Evolutionary conservation across 1,140 invertebrate species (phyloP).

Genomic region (Sinella curviseta): DNA sequence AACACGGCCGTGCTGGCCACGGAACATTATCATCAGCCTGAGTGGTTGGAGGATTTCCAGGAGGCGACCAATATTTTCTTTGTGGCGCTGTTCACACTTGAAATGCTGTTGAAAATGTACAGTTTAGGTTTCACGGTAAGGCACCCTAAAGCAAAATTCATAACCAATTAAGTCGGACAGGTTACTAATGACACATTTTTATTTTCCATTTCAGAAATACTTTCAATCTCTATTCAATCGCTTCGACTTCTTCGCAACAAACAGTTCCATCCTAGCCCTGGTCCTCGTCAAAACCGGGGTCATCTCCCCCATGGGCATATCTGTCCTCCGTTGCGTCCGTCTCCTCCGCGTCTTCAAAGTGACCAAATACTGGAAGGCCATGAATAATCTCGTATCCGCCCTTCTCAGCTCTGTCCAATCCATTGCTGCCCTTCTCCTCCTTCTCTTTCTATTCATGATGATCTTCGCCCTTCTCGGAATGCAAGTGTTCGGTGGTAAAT

Average conservation of each 20-base stretch:
- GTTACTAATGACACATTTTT: no score
- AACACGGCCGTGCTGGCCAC: conserved; percentile 93
- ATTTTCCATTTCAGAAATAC: conserved; percentile 64
- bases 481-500: conserved; percentile 92
- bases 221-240: no score
- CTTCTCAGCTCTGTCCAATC: conserved; percentile 98
- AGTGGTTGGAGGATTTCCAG: no score
- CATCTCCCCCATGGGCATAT: conserved; percentile 93
- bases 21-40: conserved; percentile 97
- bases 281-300: conserved; percentile 69
- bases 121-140: conserved; percentile 91
- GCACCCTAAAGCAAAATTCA: no score
- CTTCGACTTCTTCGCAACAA: conserved; percentile 95
- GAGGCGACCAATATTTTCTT: conserved; percentile 96
- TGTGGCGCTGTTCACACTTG: conserved; percentile 92
- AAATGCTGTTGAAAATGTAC: conserved; percentile 99
- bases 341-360: conserved; percentile 98
- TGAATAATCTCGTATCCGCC: conserved; percentile 96
- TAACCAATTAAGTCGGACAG: no score
- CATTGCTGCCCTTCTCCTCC: conserved; percentile 92
- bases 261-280: conserved; percentile 95
- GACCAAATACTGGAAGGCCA: conserved; percentile 95
- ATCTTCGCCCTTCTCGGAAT: conserved; percentile 98
- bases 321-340: conserved; percentile 82
- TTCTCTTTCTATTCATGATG: conserved; percentile 98